phyloP scores from a whole-genome alignment of 2,113 vertebrate species.

The Pogonocichla stellata region DNA sequence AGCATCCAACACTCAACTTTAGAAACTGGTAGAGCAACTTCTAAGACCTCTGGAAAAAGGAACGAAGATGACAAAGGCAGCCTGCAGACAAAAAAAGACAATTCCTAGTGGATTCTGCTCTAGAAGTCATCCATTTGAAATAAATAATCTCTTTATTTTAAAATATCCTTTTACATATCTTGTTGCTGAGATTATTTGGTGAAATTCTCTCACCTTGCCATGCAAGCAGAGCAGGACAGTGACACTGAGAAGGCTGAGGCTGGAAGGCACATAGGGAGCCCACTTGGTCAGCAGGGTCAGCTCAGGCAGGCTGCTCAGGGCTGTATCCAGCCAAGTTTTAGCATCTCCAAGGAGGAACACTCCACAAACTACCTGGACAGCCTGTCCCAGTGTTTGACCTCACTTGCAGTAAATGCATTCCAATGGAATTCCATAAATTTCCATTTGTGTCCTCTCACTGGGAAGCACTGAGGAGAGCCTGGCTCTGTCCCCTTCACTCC shows the following conservation, averaged over 20 bases:
- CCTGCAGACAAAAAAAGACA: neutral
- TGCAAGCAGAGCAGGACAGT: neutral
- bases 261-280: neutral
- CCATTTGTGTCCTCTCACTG: neutral
- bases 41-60: neutral
- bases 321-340: neutral
- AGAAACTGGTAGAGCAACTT: neutral
- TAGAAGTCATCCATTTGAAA: neutral
- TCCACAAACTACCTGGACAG: neutral
- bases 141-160: neutral
- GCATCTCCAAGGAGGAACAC: neutral
- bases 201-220: neutral
- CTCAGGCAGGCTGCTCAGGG: neutral
- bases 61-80: neutral
- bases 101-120: too few relatives aligned
- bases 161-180: neutral
- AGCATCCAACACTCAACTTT: neutral
- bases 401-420: neutral
- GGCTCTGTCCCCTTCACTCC: neutral
- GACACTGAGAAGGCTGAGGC: neutral
- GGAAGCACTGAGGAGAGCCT: neutral
- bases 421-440: neutral
- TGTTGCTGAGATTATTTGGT: neutral
- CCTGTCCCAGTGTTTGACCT: neutral
- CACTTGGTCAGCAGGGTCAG: neutral